Base-by-base conservation (phyloP, 2,888 invertebrate species). In the Ophion costatus region DNA sequence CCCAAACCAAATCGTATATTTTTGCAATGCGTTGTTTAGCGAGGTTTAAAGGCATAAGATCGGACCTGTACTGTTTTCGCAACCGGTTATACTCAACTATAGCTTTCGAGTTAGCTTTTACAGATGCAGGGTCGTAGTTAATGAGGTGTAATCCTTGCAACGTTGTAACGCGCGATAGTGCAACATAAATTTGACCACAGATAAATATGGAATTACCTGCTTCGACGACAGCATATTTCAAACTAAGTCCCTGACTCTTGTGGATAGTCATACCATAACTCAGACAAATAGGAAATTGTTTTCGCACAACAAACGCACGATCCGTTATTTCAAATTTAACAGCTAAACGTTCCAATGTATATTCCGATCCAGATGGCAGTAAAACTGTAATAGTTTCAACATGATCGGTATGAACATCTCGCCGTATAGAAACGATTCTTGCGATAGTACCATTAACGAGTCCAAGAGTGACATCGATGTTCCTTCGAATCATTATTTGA, bases 41-140 rank as follows among this genome's bases (percentile, higher is more conserved):
- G 38, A 69, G 14, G 24, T 14, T n/a, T 1, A 69, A 7, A 77
- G 24, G 1, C 42, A 67, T 61, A 20, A 87, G 57, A 22, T 82
- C 82, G 29, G 87, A 82, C 24, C 80, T 69, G 73, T 80, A 84
- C 61, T 61, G 38, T 20, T 71, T 67, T 38, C 87, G 80, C 42
- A 89, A 81, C 10, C 88, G 57, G n/a, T n/a, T n/a, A n/a, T n/a
- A n/a, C n/a, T n/a, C n/a, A n/a, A n/a, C n/a, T n/a, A n/a, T n/a
- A 22, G 89, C 89, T 17, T 59, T 73, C 24, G 69, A 0, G 22
- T 33, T 33, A 33, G 33, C 33, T 33, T 33, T 33, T 33, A 33
- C 33, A 33, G 33, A 33, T 33, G 33, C 33, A 33, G 33, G 33
- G 33, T 33, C 33, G 33, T 33, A 33, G 33, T 57, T 57, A 2